Conservation (phyloP, 2,888 invertebrate genomes). For the Octodonta nipae region DNA sequence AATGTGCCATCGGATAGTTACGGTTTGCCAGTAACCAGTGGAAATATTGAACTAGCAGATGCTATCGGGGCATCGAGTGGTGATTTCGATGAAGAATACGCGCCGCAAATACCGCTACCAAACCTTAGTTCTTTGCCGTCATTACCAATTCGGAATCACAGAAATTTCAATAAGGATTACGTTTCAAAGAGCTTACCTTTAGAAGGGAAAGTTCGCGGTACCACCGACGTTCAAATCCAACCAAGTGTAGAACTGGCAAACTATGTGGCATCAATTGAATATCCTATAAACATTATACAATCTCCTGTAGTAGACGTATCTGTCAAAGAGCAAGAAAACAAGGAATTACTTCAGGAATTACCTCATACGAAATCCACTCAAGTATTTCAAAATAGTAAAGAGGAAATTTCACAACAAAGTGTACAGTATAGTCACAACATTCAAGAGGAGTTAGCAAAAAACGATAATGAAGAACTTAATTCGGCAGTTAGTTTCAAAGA, state of each 20-base stretch:
- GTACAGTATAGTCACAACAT: not conserved
- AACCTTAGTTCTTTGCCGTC: slow-evolving; percentile 42
- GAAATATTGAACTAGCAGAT: slow-evolving; percentile 23
- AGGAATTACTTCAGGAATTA: slow-evolving; percentile 1
- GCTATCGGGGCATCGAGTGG: slow-evolving; percentile 22
- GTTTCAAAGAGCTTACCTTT: slow-evolving; percentile 1
- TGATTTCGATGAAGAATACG: slow-evolving; percentile 10
- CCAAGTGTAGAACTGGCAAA: slow-evolving; percentile 56
- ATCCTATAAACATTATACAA: slow-evolving; percentile 56
- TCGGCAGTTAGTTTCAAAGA: slow-evolving; percentile 23
- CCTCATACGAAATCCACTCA: not conserved
- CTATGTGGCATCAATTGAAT: slow-evolving; percentile 56
- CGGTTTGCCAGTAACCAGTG: slow-evolving; percentile 32
- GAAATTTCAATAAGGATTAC: slow-evolving; percentile 40
- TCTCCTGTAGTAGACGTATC: slow-evolving; percentile 54
- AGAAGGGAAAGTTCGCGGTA: slow-evolving; percentile 13
- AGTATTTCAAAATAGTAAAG: not conserved
- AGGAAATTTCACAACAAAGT: not conserved
- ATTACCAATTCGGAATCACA: slow-evolving; percentile 39
- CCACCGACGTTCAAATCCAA: slow-evolving; percentile 39
- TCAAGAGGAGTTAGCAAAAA: not conserved
- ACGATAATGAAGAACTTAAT: slow-evolving; percentile 2
- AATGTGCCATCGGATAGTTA: slow-evolving; percentile 31
- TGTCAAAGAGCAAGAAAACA: slow-evolving; percentile 18
- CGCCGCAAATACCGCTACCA: slow-evolving; percentile 42